Base-by-base conservation (phyloP, 92 coral and sea anemone species). In the Virgularia gustaviana region DNA sequence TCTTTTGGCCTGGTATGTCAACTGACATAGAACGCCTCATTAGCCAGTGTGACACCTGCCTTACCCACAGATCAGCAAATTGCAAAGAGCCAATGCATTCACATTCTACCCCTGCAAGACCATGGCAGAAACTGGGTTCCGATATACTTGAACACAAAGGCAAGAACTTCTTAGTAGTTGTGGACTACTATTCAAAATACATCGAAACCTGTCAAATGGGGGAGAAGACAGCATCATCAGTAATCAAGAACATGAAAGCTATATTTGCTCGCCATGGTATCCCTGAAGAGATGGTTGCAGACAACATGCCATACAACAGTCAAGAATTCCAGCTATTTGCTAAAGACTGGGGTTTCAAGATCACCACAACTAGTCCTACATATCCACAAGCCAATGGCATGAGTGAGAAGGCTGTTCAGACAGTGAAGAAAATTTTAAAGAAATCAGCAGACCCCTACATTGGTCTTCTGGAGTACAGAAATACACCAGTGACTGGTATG, bases 291-390 rank as follows among this genome's bases (percentile, higher is more conserved):
- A 66, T 81, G 0, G 57, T 81, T 3, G 79, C 90, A 45, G 89
- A 85, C 73, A 80, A 80, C 75, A 81, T 81, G 81, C 84, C 90
- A 10, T 81, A 82, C 63, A 81, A 65, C 58, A 81, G 86, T 47
- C 38, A 19, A 22, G 84, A 81, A n/a, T 85, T 82, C 73, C 73
- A 67, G 18, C 44, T 77, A 24, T 85, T 81, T 51, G 90, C 90
- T 1, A 72, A 57, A 42, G 84, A 73, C 41, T 85, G 86, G 86
- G 67, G 78, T 65, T 81, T 81, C 67, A 82, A 72, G 54, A 22
- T 81, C 20, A 81, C 90, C 1, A 76, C 86, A 49, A 78, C 89
- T 64, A 85, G 84, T 25, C 86, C 90, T 16, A 82, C 73, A 7
- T 81, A 81, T 36, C 71, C 79, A 2, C 80, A 85, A 56, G 54